Evolutionary conservation across 2,797 vertebrate genomes (phyloP), one percentile per base, ranked within the genome.

Genomic region (Intellagama lesueurii): DNA sequence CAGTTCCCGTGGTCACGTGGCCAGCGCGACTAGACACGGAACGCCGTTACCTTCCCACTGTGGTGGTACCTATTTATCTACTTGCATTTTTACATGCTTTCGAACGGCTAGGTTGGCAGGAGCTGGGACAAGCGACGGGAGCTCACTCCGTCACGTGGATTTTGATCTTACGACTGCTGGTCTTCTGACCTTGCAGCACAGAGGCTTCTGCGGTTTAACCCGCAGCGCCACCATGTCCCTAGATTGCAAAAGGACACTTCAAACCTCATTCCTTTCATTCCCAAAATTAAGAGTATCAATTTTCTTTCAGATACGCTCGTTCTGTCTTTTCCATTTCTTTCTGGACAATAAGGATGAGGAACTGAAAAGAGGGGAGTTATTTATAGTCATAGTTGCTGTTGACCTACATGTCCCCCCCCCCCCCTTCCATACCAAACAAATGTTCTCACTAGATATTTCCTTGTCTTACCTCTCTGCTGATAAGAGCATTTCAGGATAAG

Each of bases 401-500:
- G 94, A 95, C 92, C 93, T 91, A 81, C 88, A 81, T 49, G 56
- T 56, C 17, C 9, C 14, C 16, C 56, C n/a, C 47, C n/a, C 60
- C 9, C 3, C 11, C 19, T 35, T 88, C 28, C 68, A 44, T 69
- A 60, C 24, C 44, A 77, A 88, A 86, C 35, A 91, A 94, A 80
- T 90, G 88, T 56, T 88, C 90, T 83, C 88, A 88, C 89, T 88
- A 91, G 84, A 91, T 92, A 89, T 93, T 92, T 96, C 93, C 90
- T 95, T 96, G 96, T 93, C 88, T 94, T 94, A 92, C 92, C 82
- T 95, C 94, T 94, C 87, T 91, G 85, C 94, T 95, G 95, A 96
- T 96, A 96, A 96, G 80, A 90, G 88, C 91, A 91, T 95, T 96
- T 96, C 93, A 92, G 94, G 94, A 94, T 95, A 96, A 96, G 91